Base-by-base conservation (phyloP, 92 coral and sea anemone species). In the Zoanthus sansibaricus region DNA sequence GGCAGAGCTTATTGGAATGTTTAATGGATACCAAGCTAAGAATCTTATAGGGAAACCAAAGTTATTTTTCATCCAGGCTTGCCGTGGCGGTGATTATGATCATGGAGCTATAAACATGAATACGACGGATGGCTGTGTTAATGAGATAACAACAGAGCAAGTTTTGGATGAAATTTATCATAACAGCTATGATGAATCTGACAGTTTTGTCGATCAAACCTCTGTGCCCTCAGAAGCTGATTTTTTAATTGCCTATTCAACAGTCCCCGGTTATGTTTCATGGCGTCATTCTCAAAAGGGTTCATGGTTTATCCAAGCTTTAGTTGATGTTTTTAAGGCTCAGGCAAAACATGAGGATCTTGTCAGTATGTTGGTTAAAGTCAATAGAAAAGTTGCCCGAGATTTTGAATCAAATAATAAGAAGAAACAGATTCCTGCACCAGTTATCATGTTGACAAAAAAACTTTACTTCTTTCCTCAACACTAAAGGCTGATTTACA, bases 191-290 rank as follows among this genome's bases (percentile, higher is more conserved):
- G 99, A 93, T 37, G 91, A 93, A 59, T 76, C 90, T 1, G 98
- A 97, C 86, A 93, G 77, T 16, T 77, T 92, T 80, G 70, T 86
- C 32, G 93, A 89, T 17, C 93, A 90, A 70, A 87, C 83, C 48
- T 83, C 96, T 11, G 89, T 97, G 6, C 98, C 99, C 18, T 93
- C 98, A 5, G 99, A 97, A 78, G 98, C 99, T 0, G 99, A 97
- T 86, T 90, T 92, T 83, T 90, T 97, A 42, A 73, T 97, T 37
- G 99, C 99, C 0, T 97, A 92, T 85, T 93, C 99, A 47, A 97
- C 99, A 1, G 99, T 95, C 11, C 99, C 99, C 0, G 99, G 99
- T 6, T 97, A 86, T 87, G 99, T 97, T n/a, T 97, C 99, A 13
- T 97, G 99, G 99, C 93, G 98, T 31, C 75, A 97, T 71, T 90